These are phyloP conservation scores for Turnix velox DNA, from an alignment of 2,113 vertebrate genomes.

Conservation along the genomic window DNA sequence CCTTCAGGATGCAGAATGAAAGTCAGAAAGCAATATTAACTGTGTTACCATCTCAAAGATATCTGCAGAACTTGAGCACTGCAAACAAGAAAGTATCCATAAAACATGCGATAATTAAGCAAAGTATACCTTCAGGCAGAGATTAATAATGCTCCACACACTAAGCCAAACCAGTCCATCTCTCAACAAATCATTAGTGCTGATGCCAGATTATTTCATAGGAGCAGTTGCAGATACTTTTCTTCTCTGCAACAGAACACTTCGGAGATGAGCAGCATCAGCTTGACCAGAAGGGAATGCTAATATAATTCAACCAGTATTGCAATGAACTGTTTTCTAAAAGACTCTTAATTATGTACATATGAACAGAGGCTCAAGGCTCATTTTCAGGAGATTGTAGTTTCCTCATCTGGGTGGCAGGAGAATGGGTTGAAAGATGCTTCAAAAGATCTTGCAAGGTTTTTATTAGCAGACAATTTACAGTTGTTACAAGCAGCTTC, in stretches of 20 bases:
- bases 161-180: not conserved
- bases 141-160: rapidly evolving
- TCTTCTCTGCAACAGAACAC: not conserved
- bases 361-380: not conserved
- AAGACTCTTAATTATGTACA: not conserved
- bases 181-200: rapidly evolving
- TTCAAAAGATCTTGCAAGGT: not conserved
- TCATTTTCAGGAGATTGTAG: not conserved
- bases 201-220: not conserved
- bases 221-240: not conserved
- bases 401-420: not conserved
- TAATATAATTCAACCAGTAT: not conserved
- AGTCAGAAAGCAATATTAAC: no score
- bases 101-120: not conserved
- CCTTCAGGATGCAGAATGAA: not conserved
- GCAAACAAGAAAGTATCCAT: rapidly evolving
- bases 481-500: conserved; percentile 6
- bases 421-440: not conserved
- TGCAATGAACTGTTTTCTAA: not conserved
- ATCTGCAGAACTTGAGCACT: not conserved
- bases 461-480: conserved; percentile 7
- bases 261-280: not conserved
- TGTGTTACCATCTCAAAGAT: not conserved
- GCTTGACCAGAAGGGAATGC: not conserved
- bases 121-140: not conserved